These are phyloP conservation scores for Varanus komodoensis DNA, from an alignment of 2,113 vertebrate genomes.

Conservation along the genomic window DNA sequence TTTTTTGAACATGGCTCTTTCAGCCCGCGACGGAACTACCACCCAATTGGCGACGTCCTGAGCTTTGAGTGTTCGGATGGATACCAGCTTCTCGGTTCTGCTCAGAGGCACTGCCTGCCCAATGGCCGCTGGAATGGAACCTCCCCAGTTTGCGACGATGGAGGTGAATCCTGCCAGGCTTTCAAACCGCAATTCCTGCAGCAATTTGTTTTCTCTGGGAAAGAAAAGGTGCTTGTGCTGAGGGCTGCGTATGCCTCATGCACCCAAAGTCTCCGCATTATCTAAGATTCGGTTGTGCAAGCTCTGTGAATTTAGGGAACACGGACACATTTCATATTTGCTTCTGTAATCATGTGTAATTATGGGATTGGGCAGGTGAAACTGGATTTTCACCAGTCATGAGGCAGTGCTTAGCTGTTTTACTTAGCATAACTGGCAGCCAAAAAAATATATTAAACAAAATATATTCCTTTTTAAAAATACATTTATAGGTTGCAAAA, in stretches of 20 bases:
- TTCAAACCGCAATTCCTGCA: not conserved
- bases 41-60: conserved; percentile 74
- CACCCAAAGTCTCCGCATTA: not conserved
- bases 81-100: conserved; percentile 78
- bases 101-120: conserved; percentile 78
- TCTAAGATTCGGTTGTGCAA: not conserved
- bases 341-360: not conserved
- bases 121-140: conserved; percentile 85
- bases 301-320: not conserved
- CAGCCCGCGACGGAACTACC: conserved; percentile 72
- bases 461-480: no score
- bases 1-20: conserved; percentile 82
- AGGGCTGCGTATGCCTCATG: not conserved
- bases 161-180: conserved; percentile 70
- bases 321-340: not conserved
- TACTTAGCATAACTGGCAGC: no score
- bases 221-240: not conserved
- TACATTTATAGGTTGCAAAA: not conserved
- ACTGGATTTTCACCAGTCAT: no score
- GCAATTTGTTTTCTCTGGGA: not conserved
- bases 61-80: conserved; percentile 84
- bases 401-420: no score
- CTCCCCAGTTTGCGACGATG: conserved; percentile 80
- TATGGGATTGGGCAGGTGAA: no score
- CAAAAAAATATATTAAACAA: no score